Base-by-base conservation (phyloP, 2,888 invertebrate genomes). In the Perizoma flavofasciatum region DNA sequence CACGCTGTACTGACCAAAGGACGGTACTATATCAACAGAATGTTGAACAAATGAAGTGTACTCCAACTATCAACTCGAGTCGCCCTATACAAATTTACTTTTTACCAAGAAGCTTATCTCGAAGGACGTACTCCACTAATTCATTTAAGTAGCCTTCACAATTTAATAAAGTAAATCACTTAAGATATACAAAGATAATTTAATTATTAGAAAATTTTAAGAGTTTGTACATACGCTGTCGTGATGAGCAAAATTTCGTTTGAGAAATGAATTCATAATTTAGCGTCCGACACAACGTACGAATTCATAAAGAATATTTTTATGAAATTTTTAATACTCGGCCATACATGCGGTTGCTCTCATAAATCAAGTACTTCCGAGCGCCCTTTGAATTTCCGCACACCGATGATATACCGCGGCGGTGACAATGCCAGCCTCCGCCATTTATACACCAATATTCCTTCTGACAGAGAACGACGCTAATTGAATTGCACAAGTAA, bases 321-420 rank as follows among this genome's bases (percentile, higher is more conserved):
- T 87, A 88, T 86, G 83, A 87, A 84, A 82, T 79, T 86, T 88
- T 88, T 86, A 88, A 88, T 87, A 84, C 81, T 77, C 78, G 80
- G 80, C 74, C 85, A 82, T 85, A 83, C 80, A 83, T 78, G 82
- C 79, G 82, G 77, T 78, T 77, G 75, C 78, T 79, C 81, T 82
- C 88, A 82, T 89, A 88, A 89, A 89, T 88, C 89, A 88, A 87
- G 86, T 83, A 85, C 85, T 87, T 87, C 85, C 86, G 84, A 78
- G 74, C 83, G 82, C 83, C 86, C 86, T 87, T 88, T 88, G 86
- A 87, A 86, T 84, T 86, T 87, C 85, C 82, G 82, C 79, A 72
- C 78, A 75, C 77, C 81, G 79, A 83, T 88, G 88, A 88, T 86
- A 86, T 87, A 88, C 81, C 82, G 84, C 77, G 78, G 75, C 81